phyloP scores from a whole-genome alignment of 2,888 invertebrate species.

The Heliconius erato region DNA sequence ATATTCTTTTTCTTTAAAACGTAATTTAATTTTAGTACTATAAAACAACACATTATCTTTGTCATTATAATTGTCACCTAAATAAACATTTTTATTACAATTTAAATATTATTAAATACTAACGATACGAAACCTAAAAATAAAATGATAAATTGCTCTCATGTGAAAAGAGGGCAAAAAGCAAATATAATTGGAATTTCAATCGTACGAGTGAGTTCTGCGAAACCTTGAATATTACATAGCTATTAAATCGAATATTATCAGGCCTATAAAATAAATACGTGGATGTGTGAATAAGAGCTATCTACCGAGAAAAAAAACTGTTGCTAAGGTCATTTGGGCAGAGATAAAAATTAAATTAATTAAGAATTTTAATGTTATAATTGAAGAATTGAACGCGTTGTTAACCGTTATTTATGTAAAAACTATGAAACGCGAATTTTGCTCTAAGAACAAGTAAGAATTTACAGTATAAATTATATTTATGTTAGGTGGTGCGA shows the following conservation, averaged over 20 bases:
- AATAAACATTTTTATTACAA: background rate
- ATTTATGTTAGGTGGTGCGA: conserved; percentile 65
- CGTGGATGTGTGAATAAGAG: conserved; percentile 8
- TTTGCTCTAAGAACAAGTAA: conserved; percentile 38
- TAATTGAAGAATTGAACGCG: background rate
- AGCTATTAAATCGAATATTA: conserved; percentile 18
- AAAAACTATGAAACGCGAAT: conserved; percentile 41
- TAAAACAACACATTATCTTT: background rate
- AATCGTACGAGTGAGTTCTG: conserved; percentile 17
- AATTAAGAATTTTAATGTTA: background rate
- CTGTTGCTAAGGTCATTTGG: conserved; percentile 22
- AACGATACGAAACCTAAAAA: background rate
- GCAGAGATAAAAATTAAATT: background rate
- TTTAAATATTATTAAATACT: background rate
- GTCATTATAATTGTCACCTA: background rate
- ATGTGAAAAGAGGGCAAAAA: conserved; percentile 11
- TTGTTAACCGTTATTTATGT: conserved; percentile 32
- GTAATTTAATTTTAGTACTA: too few relatives aligned
- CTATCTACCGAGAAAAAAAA: conserved; percentile 3
- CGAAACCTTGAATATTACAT: conserved; percentile 18
- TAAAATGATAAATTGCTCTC: conserved; percentile 4
- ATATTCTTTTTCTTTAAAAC: too few relatives aligned
- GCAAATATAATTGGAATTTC: conserved; percentile 22
- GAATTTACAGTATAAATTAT: conserved; percentile 47
- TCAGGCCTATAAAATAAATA: conserved; percentile 18